Evolutionary conservation across 2,797 vertebrate species (phyloP), one percentile per base, ranked within the genome.

Genomic region (Amblyraja radiata): DNA sequence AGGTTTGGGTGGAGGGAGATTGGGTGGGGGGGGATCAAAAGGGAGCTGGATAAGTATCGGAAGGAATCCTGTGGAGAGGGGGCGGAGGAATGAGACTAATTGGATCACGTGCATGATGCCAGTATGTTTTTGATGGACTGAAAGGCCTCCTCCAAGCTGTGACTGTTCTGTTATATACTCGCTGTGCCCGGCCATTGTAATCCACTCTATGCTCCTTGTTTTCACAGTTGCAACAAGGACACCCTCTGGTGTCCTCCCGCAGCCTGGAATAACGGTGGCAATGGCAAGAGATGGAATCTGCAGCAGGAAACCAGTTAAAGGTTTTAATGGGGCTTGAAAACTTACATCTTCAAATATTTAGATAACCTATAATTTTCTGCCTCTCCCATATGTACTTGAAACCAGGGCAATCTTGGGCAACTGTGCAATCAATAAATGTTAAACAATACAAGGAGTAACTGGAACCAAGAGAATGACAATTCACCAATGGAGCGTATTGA

Each of bases 201-300:
- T 36, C 65, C 84, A 65, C 84, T 88, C 68, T 61, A 14, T 86
- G 83, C 83, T 79, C 14, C 78, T 63, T 86, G 83, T 16, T 28
- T 86, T 65, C 28, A 68, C 61, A 88, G 84, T 63, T 88, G n/a
- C 84, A 68, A 46, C 21, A 36, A 10, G 84, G 84, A 23, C 63
- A 88, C 84, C 84, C 65, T 88, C 84, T 68, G 84, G 84, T 32
- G 61, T 65, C 63, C 58, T 65, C 58, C 84, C 61, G 68, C 84
- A 88, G 36, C 84, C 84, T 36, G 84, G 84, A 88, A 68, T 88
- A 68, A 88, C 2, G 61, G 61, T 68, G 84, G 61, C 28, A 88
- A 65, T 68, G 61, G 68, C 84, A 88, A 68, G 61, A 88, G n/a
- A 68, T 68, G 84, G 84, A 68, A 65, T 68, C 84, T 88, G 65